A percentile compares a stretch with the other conserved stretches of the same genome.
phyloP scores from a whole-genome alignment of 2,113 vertebrate genomes.

The Colossoma macropomum region DNA sequence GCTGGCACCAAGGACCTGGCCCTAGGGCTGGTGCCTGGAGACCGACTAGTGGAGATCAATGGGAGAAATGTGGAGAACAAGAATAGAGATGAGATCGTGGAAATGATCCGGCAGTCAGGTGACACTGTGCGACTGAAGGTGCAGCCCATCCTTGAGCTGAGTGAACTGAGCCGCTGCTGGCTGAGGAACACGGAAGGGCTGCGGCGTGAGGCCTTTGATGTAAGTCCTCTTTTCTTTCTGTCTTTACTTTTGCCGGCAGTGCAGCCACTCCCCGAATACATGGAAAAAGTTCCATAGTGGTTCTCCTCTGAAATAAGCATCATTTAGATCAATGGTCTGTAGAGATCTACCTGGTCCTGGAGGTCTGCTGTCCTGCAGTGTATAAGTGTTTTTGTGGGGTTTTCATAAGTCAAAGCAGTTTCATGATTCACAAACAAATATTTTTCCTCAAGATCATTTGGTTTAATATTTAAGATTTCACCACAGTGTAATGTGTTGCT shows the following conservation, averaged over 20 bases:
- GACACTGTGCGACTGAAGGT: conserved; percentile 92
- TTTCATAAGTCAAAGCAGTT: background rate
- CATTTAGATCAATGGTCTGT: background rate
- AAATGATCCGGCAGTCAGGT: conserved; percentile 97
- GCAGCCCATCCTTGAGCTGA: conserved; percentile 93
- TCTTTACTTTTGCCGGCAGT: background rate
- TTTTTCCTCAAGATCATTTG: too few species aligned
- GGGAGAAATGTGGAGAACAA: conserved; percentile 91
- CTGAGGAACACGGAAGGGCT: conserved; percentile 80
- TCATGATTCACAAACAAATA: too few species aligned
- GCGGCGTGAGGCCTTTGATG: conserved; percentile 79
- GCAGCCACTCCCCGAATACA: background rate
- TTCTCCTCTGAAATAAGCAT: background rate
- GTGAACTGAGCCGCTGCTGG: conserved; percentile 92
- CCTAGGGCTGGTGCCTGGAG: conserved; percentile 91
- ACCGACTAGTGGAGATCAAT: conserved; percentile 94
- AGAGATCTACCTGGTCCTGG: background rate
- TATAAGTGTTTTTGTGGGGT: background rate
- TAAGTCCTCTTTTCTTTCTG: conserved; percentile 75
- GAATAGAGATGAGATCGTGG: conserved; percentile 94
- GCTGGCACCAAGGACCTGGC: conserved; percentile 89
- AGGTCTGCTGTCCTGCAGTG: background rate
- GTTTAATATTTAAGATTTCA: too few species aligned
- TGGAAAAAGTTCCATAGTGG: too few species aligned
- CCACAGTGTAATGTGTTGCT: background rate